phyloP scores from a whole-genome alignment of 2,888 invertebrate genomes.

The Synanthedon myopaeformis region DNA sequence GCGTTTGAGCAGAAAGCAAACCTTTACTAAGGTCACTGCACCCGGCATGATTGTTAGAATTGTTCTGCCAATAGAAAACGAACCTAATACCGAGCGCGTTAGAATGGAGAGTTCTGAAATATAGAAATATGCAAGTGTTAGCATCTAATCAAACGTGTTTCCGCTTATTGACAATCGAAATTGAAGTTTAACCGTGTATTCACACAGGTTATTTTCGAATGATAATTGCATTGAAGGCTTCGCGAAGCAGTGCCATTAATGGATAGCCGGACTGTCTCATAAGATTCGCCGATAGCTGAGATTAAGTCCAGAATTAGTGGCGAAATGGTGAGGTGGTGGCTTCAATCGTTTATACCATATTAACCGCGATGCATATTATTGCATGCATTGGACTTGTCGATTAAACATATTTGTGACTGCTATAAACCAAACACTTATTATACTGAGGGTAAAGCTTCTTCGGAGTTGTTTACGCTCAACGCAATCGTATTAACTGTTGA shows the following conservation, averaged over 20 bases:
- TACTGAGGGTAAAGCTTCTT: too few relatives aligned
- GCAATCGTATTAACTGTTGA: too few relatives aligned
- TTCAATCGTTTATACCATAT: constrained; percentile 1
- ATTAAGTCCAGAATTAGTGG: constrained; percentile 23
- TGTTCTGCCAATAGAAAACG: constrained; percentile 10
- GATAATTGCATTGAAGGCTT: constrained; percentile 15
- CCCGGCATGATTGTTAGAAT: constrained; percentile 35
- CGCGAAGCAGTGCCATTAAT: constrained; percentile 39
- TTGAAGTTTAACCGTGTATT: constrained; percentile 7
- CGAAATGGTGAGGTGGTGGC: constrained; percentile 6
- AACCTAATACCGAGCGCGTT: constrained; percentile 10
- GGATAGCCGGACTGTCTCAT: constrained; percentile 36
- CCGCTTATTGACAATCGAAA: constrained; percentile 10
- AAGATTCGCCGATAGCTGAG: constrained; percentile 39
- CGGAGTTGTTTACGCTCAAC: too few relatives aligned
- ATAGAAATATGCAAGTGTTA: constrained; percentile 17
- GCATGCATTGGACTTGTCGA: too few relatives aligned
- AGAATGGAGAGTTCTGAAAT: constrained; percentile 11
- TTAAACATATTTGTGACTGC: too few relatives aligned
- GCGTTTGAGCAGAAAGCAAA: constrained; percentile 36
- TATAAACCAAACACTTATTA: too few relatives aligned
- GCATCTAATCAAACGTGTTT: constrained; percentile 53
- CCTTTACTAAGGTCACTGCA: constrained; percentile 43
- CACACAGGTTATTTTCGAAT: constrained; percentile 15
- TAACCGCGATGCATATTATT: neutral